phyloP scores from a whole-genome alignment of 2,888 invertebrate genomes.

The Cryptus viduatorius region DNA sequence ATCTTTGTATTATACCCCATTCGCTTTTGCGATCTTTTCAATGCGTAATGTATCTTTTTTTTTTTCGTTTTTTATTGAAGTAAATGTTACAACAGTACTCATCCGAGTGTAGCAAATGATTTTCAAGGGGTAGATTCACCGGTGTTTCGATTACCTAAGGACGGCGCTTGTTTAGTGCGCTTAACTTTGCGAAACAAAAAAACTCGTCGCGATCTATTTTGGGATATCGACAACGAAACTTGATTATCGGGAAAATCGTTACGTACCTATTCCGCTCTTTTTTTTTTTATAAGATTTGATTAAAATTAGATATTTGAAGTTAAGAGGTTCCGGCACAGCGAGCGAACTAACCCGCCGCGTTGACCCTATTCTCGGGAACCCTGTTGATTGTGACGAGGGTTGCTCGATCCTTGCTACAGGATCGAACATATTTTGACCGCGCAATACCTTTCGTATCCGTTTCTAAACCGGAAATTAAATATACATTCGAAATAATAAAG shows the following conservation, averaged over 20 bases:
- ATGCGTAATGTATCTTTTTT: not conserved
- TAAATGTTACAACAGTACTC: not conserved
- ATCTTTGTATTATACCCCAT: slow-evolving; percentile 13
- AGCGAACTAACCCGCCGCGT: not conserved
- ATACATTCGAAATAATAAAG: slow-evolving; percentile 74
- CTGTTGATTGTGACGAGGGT: not conserved
- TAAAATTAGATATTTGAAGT: too few relatives aligned
- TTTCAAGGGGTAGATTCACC: not conserved
- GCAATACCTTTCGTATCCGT: slow-evolving; percentile 63
- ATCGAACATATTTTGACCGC: slow-evolving; percentile 23
- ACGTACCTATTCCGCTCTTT: too few relatives aligned
- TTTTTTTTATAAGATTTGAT: too few relatives aligned
- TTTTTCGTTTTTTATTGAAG: not conserved
- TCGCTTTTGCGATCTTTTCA: not conserved
- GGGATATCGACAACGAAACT: too few relatives aligned
- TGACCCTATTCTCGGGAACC: not conserved
- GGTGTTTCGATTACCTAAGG: not conserved
- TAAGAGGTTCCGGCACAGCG: too few relatives aligned
- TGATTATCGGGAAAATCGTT: too few relatives aligned
- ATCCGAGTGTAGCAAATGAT: not conserved
- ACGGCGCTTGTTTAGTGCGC: not conserved
- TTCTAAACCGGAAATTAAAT: slow-evolving; percentile 80
- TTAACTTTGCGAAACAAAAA: not conserved
- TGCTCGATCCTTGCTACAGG: not conserved
- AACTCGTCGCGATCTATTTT: too few relatives aligned